Evolutionary conservation across 2,888 invertebrate genomes (phyloP).

Genomic region (Rhagophthalmus giganteus): DNA sequence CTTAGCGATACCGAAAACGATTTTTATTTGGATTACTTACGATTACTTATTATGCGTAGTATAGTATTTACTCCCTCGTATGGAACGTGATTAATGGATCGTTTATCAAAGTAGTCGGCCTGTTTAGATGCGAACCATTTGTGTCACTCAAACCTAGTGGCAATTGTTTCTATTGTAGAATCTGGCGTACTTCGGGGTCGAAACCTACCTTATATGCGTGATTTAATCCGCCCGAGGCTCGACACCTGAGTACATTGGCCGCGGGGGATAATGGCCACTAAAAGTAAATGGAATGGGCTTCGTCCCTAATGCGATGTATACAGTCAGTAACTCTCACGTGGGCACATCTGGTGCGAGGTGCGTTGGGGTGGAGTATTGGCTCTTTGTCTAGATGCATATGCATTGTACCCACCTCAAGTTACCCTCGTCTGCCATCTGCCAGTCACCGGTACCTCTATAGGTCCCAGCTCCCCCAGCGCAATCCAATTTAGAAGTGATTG

Average conservation of each 20-base stretch:
- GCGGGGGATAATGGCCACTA: conserved; percentile 53
- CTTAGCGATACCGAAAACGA: too few species aligned
- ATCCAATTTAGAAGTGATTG: conserved; percentile 57
- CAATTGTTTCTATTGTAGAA: conserved; percentile 49
- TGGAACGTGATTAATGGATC: conserved; percentile 49
- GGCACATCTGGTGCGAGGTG: conserved; percentile 54
- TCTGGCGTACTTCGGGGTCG: conserved; percentile 28
- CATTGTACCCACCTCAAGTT: conserved; percentile 56
- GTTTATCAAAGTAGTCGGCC: conserved; percentile 55
- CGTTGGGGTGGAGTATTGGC: conserved; percentile 36
- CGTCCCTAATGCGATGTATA: conserved; percentile 41
- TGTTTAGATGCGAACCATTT: conserved; percentile 45
- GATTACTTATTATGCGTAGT: neutral
- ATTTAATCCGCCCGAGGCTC: conserved; percentile 55
- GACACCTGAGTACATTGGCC: conserved; percentile 58
- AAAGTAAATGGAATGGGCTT: conserved; percentile 55
- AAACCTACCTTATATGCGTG: conserved; percentile 42
- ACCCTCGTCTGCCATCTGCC: conserved; percentile 57
- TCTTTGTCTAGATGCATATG: conserved; percentile 56
- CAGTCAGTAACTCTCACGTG: conserved; percentile 44
- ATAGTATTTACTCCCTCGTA: neutral
- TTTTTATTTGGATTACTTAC: too few species aligned
- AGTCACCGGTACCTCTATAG: conserved; percentile 49
- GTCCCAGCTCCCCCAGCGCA: conserved; percentile 45
- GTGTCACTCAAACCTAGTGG: conserved; percentile 40